These are phyloP conservation scores for Gobio occitaniae DNA, from an alignment of 2,797 vertebrate species.

Conservation along the genomic window DNA sequence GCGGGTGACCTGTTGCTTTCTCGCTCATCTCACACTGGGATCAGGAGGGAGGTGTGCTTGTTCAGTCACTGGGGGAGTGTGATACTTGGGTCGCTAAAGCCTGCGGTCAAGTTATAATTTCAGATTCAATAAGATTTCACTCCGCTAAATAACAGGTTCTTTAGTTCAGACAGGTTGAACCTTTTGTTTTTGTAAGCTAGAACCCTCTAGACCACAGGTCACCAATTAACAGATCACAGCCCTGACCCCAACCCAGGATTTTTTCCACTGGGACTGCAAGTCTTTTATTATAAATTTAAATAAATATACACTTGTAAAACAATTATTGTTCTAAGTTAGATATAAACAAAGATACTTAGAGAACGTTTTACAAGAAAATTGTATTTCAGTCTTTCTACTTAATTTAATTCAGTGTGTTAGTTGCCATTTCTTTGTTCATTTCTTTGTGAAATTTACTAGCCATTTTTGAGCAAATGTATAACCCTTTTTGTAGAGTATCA, in stretches of 20 bases:
- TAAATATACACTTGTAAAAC: neutral
- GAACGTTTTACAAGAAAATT: too few species aligned
- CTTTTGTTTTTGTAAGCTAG: neutral
- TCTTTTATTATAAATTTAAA: neutral
- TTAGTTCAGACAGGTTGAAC: constrained; percentile 20
- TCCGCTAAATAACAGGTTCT: constrained; percentile 16
- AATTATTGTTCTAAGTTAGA: neutral
- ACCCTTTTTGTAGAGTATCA: neutral
- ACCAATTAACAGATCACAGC: neutral
- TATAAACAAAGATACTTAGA: neutral
- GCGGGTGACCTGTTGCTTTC: constrained; percentile 59
- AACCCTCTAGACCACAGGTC: neutral
- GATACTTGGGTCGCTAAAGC: constrained; percentile 20
- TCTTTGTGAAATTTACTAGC: neutral
- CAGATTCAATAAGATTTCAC: constrained; percentile 30
- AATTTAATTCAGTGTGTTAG: neutral
- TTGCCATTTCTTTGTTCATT: neutral
- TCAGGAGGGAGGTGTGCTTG: constrained; percentile 44
- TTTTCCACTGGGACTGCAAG: neutral
- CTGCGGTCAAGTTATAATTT: constrained; percentile 38
- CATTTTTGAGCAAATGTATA: neutral
- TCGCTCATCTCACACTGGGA: constrained; percentile 33
- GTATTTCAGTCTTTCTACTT: neutral
- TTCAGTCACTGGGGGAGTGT: constrained; percentile 55
- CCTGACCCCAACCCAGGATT: neutral